Evolutionary conservation across 2,797 vertebrate species (phyloP), one percentile per base, ranked within the genome.

Genomic region (Macropodus opercularis): DNA sequence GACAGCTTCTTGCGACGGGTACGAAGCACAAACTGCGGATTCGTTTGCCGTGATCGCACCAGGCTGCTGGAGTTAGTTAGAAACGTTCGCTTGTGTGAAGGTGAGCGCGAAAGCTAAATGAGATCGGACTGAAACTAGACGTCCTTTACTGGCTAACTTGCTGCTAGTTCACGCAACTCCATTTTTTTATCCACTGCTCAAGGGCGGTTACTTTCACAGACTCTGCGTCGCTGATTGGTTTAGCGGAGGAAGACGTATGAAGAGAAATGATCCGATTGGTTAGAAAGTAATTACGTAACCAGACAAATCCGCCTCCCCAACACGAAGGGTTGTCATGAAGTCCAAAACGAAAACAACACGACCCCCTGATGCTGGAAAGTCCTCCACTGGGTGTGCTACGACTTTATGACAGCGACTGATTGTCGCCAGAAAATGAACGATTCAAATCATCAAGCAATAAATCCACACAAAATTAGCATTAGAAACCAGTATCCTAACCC

Each of bases 161-260:
- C 42, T 73, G 35, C 18, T 54, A 47, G 15, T 69, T 61, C 68
- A 52, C 42, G 47, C 36, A 49, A 80, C 85, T 85, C 85, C 84
- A 85, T 88, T 49, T 89, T 81, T 72, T 71, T n/a, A n/a, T n/a
- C 48, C 49, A 55, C 43, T 43, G 35, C 10, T 40, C 3, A 17
- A 58, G 68, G 86, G 86, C 73, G 63, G 72, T 2, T 3, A 22
- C 32, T 2, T 1, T 44, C 6, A 2, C 9, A 26, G 4, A 50
- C n/a, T 47, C n/a, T 0, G 24, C 19, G 35, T 0, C 13, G 1
- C 12, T 76, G 14, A 89, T 90, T 87, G 85, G 87, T 14, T 46
- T 6, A 49, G 4, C 21, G 0, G 11, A 2, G 2, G 13, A 5
- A 0, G 41, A 13, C 0, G 9, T 5, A 8, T 10, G 22, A 35